Percentiles rank a stretch among this genome's conserved stretches.
Evolutionary conservation across 37 sponge, comb jelly and placozoan species (phyloP).

Genomic region (Oopsacas minuta): DNA sequence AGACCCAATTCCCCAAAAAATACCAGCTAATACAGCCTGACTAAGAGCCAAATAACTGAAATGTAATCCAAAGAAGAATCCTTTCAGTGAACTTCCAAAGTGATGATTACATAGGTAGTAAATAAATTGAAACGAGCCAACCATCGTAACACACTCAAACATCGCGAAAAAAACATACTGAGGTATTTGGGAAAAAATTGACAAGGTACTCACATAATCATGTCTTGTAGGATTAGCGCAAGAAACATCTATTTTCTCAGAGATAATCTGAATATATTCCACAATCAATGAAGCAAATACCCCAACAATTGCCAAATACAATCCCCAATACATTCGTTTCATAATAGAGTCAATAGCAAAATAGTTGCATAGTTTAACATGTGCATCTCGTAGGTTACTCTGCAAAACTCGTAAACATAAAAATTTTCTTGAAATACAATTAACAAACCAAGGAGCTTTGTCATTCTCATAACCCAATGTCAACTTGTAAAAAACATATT

Average conservation of each 20-base stretch:
- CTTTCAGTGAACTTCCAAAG: neutral
- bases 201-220: neutral
- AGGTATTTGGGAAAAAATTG: neutral
- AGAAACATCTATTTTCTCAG: neutral
- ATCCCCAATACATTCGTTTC: neutral
- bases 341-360: neutral
- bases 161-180: neutral
- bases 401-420: neutral
- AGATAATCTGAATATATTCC: neutral
- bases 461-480: constrained; percentile 2
- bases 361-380: neutral
- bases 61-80: neutral
- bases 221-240: neutral
- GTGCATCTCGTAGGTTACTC: neutral
- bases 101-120: neutral
- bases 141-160: neutral
- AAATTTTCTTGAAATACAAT: neutral
- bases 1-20: neutral
- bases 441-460: neutral
- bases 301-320: neutral
- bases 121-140: neutral
- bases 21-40: neutral
- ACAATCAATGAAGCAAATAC: neutral
- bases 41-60: neutral
- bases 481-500: neutral